These are phyloP conservation scores for Metellina segmentata DNA, from an alignment of 2,888 invertebrate genomes.

Conservation along the genomic window DNA sequence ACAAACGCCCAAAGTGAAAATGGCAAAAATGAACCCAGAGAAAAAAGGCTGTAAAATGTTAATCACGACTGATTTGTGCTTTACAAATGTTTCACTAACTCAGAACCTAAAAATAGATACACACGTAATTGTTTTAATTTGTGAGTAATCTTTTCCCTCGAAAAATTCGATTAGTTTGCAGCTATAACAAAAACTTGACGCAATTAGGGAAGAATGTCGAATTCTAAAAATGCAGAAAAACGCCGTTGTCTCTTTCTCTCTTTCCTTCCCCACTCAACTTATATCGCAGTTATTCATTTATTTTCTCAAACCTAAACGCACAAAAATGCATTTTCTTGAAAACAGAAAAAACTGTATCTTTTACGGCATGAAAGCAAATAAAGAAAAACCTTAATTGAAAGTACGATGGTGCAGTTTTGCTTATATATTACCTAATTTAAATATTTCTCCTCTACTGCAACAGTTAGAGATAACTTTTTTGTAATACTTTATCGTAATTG, in stretches of 20 bases:
- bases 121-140: conserved; percentile 44
- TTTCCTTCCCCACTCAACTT: neutral
- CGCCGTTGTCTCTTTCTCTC: neutral
- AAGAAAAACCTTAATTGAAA: conserved; percentile 54
- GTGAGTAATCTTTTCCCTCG: conserved; percentile 15
- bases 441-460: conserved; percentile 53
- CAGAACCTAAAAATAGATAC: conserved; percentile 14
- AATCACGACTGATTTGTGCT: conserved; percentile 21
- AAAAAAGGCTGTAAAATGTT: neutral
- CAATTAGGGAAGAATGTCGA: conserved; percentile 24
- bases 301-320: conserved; percentile 14
- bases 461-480: conserved; percentile 10
- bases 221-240: conserved; percentile 23
- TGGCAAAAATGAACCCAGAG: neutral
- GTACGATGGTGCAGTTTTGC: conserved; percentile 38
- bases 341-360: conserved; percentile 26
- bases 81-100: neutral
- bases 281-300: neutral
- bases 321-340: conserved; percentile 19
- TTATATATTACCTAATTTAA: conserved; percentile 72
- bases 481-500: conserved; percentile 14
- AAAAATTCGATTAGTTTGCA: conserved; percentile 38
- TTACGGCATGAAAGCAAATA: neutral
- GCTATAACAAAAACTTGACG: conserved; percentile 2
- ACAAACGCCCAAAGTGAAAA: neutral